Conservation (phyloP, 1,140 invertebrate genomes). For the Phymorhynchus buccinoides region DNA sequence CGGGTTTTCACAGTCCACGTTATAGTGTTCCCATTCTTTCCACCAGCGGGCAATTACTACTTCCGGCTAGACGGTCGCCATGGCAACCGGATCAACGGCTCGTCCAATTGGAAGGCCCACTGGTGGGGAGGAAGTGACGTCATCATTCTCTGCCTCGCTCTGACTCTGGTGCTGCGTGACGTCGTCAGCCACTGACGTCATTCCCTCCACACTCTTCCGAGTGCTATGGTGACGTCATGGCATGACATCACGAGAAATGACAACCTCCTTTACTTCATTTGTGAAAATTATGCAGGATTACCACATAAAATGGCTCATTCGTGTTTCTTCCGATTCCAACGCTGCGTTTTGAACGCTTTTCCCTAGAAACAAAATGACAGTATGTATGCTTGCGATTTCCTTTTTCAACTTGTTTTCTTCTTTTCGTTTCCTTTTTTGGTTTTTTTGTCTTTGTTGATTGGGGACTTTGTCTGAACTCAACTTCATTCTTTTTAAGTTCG, state of each 20-base stretch:
- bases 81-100: conserved; percentile 5
- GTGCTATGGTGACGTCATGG: background rate
- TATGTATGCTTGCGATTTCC: too few species aligned
- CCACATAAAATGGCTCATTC: background rate
- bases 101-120: background rate
- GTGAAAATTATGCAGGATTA: too few species aligned
- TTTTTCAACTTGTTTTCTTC: too few species aligned
- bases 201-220: background rate
- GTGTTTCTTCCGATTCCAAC: background rate
- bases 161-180: conserved; percentile 10
- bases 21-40: too few species aligned
- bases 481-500: too few species aligned
- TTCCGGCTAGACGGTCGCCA: conserved; percentile 29
- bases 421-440: too few species aligned
- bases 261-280: too few species aligned
- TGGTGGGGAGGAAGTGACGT: background rate
- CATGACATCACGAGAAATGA: background rate
- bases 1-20: too few species aligned
- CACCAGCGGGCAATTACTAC: conserved; percentile 33
- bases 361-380: too few species aligned
- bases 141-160: background rate
- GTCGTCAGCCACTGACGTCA: conserved; percentile 6
- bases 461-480: too few species aligned
- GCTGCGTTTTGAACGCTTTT: conserved; percentile 8
- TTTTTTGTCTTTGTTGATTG: too few species aligned